Conservation (phyloP, 2,888 invertebrate species). For the Drosophila villosipedis region DNA sequence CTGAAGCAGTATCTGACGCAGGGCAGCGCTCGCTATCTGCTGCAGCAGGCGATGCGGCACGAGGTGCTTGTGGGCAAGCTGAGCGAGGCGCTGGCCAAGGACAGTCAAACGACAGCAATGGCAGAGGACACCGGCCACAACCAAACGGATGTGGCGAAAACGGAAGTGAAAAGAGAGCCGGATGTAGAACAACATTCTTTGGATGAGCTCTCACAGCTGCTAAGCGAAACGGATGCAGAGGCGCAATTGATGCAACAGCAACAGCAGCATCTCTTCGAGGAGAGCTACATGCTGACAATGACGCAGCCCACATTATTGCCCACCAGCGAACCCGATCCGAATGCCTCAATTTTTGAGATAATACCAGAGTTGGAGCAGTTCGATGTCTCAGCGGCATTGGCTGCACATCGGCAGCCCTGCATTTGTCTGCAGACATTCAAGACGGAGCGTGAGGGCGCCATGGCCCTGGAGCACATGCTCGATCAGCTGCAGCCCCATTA, state of each 20-base stretch:
- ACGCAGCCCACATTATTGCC: slow-evolving; percentile 86
- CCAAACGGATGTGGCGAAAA: slow-evolving; percentile 9
- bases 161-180: not conserved
- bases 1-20: slow-evolving; percentile 89
- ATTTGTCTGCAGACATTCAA: slow-evolving; percentile 92
- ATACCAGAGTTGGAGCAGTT: slow-evolving; percentile 90
- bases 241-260: slow-evolving; percentile 85
- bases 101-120: slow-evolving; percentile 53
- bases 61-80: slow-evolving; percentile 87
- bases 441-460: slow-evolving; percentile 88
- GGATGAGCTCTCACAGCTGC: slow-evolving; percentile 80
- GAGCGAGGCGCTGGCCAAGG: slow-evolving; percentile 86
- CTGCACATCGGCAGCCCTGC: slow-evolving; percentile 88
- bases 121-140: slow-evolving; percentile 31
- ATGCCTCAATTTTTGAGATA: slow-evolving; percentile 87
- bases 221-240: slow-evolving; percentile 74
- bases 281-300: slow-evolving; percentile 90
- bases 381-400: slow-evolving; percentile 87
- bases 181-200: not conserved
- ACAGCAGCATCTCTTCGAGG: slow-evolving; percentile 87
- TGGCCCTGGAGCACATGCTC: slow-evolving; percentile 90
- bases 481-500: slow-evolving; percentile 90
- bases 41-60: slow-evolving; percentile 88
- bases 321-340: slow-evolving; percentile 35
- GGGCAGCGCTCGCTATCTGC: slow-evolving; percentile 88